These are phyloP conservation scores for Poeciliopsis prolifica DNA, from an alignment of 2,113 vertebrate species.

Conservation along the genomic window DNA sequence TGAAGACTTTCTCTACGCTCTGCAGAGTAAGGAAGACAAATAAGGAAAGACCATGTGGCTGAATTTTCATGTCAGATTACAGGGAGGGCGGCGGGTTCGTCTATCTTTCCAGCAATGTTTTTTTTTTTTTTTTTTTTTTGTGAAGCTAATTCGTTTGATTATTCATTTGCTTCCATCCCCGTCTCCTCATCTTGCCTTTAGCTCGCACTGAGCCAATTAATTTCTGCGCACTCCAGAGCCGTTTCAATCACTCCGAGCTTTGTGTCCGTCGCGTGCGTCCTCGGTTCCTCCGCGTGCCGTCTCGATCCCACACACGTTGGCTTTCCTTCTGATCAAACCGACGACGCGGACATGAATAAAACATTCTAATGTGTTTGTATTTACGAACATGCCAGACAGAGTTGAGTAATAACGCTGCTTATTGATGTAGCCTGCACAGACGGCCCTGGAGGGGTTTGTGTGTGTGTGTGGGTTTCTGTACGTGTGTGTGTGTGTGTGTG, in stretches of 20 bases:
- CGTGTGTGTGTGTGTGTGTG: slow-evolving; percentile 6
- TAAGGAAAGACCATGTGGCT: slow-evolving; percentile 22
- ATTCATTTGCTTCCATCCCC: slow-evolving; percentile 50
- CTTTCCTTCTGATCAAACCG: slow-evolving; percentile 5
- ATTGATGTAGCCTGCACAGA: slow-evolving; percentile 19
- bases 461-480: slow-evolving; percentile 13
- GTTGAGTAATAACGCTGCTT: slow-evolving; percentile 26
- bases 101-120: slow-evolving; percentile 35
- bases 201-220: slow-evolving; percentile 48
- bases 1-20: too few species aligned
- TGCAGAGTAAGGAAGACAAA: not conserved
- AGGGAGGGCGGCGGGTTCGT: slow-evolving; percentile 1
- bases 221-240: slow-evolving; percentile 27
- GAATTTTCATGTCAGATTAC: slow-evolving; percentile 31
- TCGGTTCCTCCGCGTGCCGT: not conserved
- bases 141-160: slow-evolving; percentile 56
- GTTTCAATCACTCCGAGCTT: slow-evolving; percentile 46
- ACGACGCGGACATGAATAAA: slow-evolving; percentile 29
- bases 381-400: slow-evolving; percentile 33
- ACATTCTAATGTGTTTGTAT: slow-evolving; percentile 25
- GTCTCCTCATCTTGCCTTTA: slow-evolving; percentile 39
- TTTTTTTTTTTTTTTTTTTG: not conserved
- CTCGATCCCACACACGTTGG: not conserved
- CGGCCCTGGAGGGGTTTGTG: slow-evolving; percentile 19
- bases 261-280: slow-evolving; percentile 22